phyloP scores from a whole-genome alignment of 2,888 invertebrate genomes.

The Meghimatium bilineatum region DNA sequence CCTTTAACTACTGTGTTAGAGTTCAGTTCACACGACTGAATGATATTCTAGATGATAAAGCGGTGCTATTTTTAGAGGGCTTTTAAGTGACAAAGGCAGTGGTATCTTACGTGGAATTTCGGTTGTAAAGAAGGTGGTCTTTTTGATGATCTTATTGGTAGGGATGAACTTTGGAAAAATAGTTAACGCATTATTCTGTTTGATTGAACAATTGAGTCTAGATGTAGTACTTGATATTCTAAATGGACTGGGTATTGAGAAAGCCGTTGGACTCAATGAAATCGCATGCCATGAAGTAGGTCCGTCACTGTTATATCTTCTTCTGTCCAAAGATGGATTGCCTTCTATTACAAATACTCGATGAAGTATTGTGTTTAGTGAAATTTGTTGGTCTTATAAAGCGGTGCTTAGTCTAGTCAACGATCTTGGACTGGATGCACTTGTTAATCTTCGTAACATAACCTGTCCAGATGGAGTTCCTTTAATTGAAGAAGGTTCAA shows the following conservation, averaged over 20 bases:
- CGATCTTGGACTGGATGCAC: background rate
- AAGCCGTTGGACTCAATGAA: background rate
- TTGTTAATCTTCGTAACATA: background rate
- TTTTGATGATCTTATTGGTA: background rate
- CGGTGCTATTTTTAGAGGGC: background rate
- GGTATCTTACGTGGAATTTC: background rate
- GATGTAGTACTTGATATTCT: background rate
- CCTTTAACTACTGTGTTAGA: background rate
- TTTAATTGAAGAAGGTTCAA: background rate
- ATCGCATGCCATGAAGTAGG: conserved; percentile 11
- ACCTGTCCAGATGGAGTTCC: background rate
- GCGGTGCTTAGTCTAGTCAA: background rate
- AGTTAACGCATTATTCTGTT: background rate
- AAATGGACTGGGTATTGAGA: background rate
- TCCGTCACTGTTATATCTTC: background rate
- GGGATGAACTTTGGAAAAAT: background rate
- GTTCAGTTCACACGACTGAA: too few species aligned
- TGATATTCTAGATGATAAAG: background rate
- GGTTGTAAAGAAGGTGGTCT: background rate
- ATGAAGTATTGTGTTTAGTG: background rate
- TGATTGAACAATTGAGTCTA: background rate
- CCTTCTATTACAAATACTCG: background rate
- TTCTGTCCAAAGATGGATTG: background rate
- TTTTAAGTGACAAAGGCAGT: background rate
- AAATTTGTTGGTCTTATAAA: background rate